These are phyloP conservation scores for Gorsachius goisagi DNA, from an alignment of 2,113 vertebrate species.

Conservation along the genomic window DNA sequence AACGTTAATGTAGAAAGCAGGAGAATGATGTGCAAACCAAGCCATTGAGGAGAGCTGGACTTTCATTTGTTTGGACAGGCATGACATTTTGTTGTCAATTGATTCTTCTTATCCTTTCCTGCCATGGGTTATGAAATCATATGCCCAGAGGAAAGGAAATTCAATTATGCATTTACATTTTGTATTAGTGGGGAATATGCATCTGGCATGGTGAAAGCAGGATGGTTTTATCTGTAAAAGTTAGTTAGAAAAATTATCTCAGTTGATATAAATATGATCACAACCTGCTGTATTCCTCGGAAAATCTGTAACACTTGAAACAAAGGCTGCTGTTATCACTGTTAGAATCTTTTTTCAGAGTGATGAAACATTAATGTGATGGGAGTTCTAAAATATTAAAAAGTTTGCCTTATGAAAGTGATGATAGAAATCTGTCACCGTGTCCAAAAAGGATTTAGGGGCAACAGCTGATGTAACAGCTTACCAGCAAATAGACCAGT, in stretches of 20 bases:
- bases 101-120: not conserved
- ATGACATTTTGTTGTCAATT: not conserved
- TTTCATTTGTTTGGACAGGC: not conserved
- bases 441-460: not conserved
- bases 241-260: not conserved
- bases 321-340: not conserved
- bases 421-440: not conserved
- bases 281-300: not conserved
- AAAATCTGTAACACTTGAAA: not conserved
- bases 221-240: not conserved
- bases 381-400: not conserved
- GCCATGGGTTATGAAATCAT: not conserved
- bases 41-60: not conserved
- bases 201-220: not conserved
- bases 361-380: not conserved
- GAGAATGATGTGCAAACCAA: not conserved
- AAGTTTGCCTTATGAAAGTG: not conserved
- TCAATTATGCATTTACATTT: not conserved
- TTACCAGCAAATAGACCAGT: not conserved
- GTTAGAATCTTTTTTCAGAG: not conserved
- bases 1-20: not conserved
- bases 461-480: accelerated
- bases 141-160: not conserved
- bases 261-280: not conserved
- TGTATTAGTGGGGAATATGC: not conserved